Percentiles rank a stretch among this genome's conserved stretches.
Evolutionary conservation across 2,888 invertebrate genomes (phyloP).

Genomic region (Tricholauxania praeusta): DNA sequence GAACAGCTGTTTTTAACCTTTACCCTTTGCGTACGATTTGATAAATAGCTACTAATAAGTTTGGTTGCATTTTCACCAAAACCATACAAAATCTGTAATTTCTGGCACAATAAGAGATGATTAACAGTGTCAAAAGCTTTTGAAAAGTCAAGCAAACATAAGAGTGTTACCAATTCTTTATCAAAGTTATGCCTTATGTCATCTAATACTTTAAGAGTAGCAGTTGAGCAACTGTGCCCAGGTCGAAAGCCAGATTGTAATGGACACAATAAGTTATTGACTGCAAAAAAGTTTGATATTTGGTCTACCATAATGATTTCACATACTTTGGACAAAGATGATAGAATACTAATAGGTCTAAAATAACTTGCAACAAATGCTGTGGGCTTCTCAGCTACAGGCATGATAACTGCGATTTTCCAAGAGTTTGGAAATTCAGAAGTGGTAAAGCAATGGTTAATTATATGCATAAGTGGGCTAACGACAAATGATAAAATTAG

Average conservation of each 20-base stretch:
- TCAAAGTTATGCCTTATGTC: conserved; percentile 18
- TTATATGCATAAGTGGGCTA: conserved; percentile 2
- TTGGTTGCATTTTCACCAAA: conserved; percentile 10
- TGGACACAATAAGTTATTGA: conserved; percentile 18
- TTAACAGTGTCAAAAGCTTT: not conserved
- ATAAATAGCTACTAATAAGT: not conserved
- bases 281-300: conserved; percentile 6
- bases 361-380: not conserved
- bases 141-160: conserved; percentile 18
- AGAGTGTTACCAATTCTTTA: not conserved
- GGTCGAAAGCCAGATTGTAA: conserved; percentile 20
- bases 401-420: conserved; percentile 1
- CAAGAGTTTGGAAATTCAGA: conserved; percentile 1
- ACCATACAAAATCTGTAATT: conserved; percentile 16
- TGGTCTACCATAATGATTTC: conserved; percentile 25
- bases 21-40: conserved; percentile 6
- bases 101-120: conserved; percentile 14
- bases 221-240: conserved; percentile 27
- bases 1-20: conserved; percentile 2
- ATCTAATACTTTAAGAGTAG: conserved; percentile 11
- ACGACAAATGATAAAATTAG: too few relatives aligned
- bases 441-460: conserved; percentile 1
- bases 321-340: conserved; percentile 4
- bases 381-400: not conserved
- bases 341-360: conserved; percentile 3